Evolutionary conservation across 2,797 vertebrate species (phyloP), one percentile per base, ranked within the genome.

Genomic region (Urosaurus nigricauda): DNA sequence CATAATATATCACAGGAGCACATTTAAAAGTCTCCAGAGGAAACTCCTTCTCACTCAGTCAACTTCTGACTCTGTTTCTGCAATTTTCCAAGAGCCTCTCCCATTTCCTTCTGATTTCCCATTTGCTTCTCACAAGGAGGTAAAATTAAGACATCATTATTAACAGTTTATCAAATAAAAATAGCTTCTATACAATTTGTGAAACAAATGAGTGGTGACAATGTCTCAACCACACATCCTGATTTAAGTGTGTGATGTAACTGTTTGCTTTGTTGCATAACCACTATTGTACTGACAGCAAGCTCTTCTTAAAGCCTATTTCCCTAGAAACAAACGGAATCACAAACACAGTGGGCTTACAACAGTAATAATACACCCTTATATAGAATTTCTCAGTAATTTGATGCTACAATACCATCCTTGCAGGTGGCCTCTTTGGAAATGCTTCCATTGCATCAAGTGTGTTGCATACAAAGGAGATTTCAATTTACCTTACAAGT

Each of bases 401-500:
- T 71, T 26, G 11, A 70, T 53, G 24, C 77, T 70, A 29, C 3
- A 79, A 19, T 37, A 47, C 5, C 51, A 71, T 17, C 5, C 4
- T 86, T 17, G n/a, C 85, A 47, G 19, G 24, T 74, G n/a, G 47
- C 53, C 37, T 74, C 9, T 78, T 68, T 21, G 56, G 26, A 68
- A 84, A 68, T 8, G 8, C 16, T 83, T 51, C 56, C 53, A 9
- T 79, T 78, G 60, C 7, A 83, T 32, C 35, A 70, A 24, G 32
- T 35, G 63, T 74, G 53, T 58, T 32, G 19, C 32, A 78, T 40
- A 7, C 74, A 70, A 79, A 78, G 13, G 37, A 70, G 60, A 40
- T 70, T 78, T 88, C 13, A 51, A 35, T 19, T 73, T 74, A 3
- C 40, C 73, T 88, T 79, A 74, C 86, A 75, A 82, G 56, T 56